These are phyloP conservation scores for Pseudomyrmex sp. DNA, from an alignment of 1,140 invertebrate species.

Conservation along the genomic window DNA sequence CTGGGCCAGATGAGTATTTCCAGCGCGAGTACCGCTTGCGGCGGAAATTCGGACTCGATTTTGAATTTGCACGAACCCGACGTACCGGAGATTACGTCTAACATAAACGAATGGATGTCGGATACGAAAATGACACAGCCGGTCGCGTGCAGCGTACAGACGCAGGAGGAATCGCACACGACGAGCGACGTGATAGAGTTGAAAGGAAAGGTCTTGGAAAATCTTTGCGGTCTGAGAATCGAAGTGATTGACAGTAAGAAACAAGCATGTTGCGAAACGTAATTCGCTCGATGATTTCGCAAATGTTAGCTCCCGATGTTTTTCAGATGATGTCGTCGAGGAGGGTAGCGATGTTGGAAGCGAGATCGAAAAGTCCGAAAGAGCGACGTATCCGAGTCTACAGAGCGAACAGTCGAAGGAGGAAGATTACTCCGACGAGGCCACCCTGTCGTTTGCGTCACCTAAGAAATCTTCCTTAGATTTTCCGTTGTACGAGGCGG, in stretches of 20 bases:
- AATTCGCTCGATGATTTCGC: not conserved
- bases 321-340: constrained; percentile 72
- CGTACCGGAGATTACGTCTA: constrained; percentile 78
- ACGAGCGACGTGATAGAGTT: constrained; percentile 70
- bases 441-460: constrained; percentile 63
- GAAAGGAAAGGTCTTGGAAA: constrained; percentile 73
- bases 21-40: constrained; percentile 80
- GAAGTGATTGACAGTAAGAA: constrained; percentile 76
- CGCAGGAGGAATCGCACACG: constrained; percentile 36
- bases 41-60: constrained; percentile 80
- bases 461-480: constrained; percentile 67
- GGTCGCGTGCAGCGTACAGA: constrained; percentile 52
- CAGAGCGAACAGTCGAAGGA: constrained; percentile 64
- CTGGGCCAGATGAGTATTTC: constrained; percentile 80
- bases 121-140: constrained; percentile 65
- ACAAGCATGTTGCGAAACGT: constrained; percentile 15
- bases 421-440: constrained; percentile 69
- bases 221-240: constrained; percentile 75
- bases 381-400: constrained; percentile 55
- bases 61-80: constrained; percentile 80
- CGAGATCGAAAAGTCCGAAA: constrained; percentile 72
- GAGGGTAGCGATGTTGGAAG: constrained; percentile 73
- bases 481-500: constrained; percentile 82
- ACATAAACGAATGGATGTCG: constrained; percentile 77
- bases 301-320: constrained; percentile 31